Percentiles rank a stretch among this genome's conserved stretches.
Evolutionary conservation across 2,888 invertebrate species (phyloP).

Genomic region (Xestia ashworthii): DNA sequence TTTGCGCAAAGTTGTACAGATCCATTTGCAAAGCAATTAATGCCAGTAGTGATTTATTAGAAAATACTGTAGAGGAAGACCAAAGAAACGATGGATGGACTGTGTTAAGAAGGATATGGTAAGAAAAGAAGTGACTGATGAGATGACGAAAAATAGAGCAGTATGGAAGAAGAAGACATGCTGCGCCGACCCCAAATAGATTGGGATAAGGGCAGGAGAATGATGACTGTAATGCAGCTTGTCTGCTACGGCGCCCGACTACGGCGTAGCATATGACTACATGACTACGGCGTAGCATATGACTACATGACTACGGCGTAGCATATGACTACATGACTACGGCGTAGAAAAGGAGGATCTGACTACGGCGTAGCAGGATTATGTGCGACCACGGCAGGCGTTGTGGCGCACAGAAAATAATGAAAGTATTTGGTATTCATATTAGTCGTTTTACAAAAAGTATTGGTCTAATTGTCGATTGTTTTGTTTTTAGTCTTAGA

Average conservation of each 20-base stretch:
- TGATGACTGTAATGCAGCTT: no score
- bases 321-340: background rate
- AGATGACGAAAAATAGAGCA: no score
- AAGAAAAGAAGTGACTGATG: no score
- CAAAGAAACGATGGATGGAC: no score
- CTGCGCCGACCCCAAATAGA: no score
- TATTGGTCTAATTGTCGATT: background rate
- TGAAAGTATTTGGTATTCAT: background rate
- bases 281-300: background rate
- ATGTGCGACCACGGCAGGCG: background rate
- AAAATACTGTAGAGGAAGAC: no score
- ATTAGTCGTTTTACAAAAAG: background rate
- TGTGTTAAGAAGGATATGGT: no score
- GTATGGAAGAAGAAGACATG: no score
- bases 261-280: conserved; percentile 1
- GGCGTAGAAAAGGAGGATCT: background rate
- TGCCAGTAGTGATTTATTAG: background rate
- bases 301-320: background rate
- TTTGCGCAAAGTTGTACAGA: background rate
- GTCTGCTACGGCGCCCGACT: background rate
- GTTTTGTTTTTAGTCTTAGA: background rate
- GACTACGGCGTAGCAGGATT: background rate
- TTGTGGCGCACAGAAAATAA: background rate
- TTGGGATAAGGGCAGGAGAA: no score
- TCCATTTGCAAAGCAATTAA: background rate